Evolutionary conservation across 2,888 invertebrate species (phyloP).

Genomic region (Dexiosoma caninum): DNA sequence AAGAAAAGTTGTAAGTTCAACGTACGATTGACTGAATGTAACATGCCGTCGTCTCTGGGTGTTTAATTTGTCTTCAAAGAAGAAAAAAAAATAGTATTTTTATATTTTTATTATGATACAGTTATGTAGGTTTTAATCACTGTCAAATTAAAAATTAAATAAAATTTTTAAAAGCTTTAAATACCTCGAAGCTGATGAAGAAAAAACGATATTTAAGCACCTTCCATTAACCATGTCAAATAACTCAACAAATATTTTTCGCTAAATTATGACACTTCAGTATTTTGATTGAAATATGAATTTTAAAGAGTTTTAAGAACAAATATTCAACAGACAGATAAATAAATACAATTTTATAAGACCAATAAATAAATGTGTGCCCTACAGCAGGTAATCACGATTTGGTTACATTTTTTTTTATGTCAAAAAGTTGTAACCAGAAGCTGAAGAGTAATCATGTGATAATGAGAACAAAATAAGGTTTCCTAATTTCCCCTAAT

Average conservation of each 20-base stretch:
- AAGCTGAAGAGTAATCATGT: too few species aligned
- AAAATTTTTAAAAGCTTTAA: background rate
- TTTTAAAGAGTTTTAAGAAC: conserved; percentile 12
- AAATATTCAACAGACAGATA: background rate
- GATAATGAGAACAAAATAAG: too few species aligned
- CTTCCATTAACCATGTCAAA: conserved; percentile 48
- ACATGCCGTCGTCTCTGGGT: too few species aligned
- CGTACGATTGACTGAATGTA: background rate
- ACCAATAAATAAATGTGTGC: background rate
- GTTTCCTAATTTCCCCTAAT: too few species aligned
- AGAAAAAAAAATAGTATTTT: too few species aligned
- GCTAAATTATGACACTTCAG: conserved; percentile 32
- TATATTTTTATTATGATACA: background rate
- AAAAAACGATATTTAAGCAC: conserved; percentile 11
- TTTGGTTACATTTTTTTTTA: too few species aligned
- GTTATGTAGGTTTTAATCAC: background rate
- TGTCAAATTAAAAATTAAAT: background rate
- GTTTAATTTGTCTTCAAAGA: background rate
- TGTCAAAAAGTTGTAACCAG: too few species aligned
- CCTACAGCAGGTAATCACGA: background rate
- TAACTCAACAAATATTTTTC: background rate
- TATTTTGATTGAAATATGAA: conserved; percentile 33
- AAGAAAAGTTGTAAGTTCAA: background rate
- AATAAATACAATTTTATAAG: background rate
- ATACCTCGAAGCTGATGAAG: conserved; percentile 18